Conservation (phyloP, 2,113 vertebrate genomes). For the Oenanthe melanoleuca region DNA sequence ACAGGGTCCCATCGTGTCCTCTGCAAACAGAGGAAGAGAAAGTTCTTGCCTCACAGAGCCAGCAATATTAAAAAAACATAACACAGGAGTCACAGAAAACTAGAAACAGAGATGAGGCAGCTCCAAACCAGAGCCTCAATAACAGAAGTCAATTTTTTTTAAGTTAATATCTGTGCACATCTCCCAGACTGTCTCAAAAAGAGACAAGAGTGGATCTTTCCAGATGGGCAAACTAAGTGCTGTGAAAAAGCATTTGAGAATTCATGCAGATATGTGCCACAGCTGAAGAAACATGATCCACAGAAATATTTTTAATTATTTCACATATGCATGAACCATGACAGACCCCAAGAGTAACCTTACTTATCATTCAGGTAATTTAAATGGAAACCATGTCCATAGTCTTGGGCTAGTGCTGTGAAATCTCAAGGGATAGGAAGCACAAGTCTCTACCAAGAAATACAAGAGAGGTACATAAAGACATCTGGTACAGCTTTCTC, state of each 20-base stretch:
- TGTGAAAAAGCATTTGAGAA: not conserved
- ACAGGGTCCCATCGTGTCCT: not conserved
- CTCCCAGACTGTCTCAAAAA: not conserved
- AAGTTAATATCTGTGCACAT: not conserved
- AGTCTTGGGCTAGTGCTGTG: not conserved
- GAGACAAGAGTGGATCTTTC: not conserved
- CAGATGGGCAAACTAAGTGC: not conserved
- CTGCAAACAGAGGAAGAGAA: not conserved
- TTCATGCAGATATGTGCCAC: not conserved
- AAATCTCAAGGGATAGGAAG: slow-evolving; percentile 17
- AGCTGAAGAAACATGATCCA: not conserved
- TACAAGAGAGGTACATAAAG: not conserved
- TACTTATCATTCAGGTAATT: not conserved
- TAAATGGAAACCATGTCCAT: slow-evolving; percentile 4
- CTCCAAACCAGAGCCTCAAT: not conserved
- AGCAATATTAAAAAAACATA: not conserved
- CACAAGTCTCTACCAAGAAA: not conserved
- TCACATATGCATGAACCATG: not conserved
- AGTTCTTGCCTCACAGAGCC: not conserved
- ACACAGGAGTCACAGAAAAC: not conserved
- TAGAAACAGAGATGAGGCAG: not conserved
- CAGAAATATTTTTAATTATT: not conserved
- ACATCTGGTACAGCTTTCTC: not conserved
- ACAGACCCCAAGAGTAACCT: not conserved
- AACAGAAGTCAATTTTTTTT: not conserved